Evolutionary conservation across 2,797 vertebrate genomes (phyloP).

Genomic region (Propithecus deckenii): DNA sequence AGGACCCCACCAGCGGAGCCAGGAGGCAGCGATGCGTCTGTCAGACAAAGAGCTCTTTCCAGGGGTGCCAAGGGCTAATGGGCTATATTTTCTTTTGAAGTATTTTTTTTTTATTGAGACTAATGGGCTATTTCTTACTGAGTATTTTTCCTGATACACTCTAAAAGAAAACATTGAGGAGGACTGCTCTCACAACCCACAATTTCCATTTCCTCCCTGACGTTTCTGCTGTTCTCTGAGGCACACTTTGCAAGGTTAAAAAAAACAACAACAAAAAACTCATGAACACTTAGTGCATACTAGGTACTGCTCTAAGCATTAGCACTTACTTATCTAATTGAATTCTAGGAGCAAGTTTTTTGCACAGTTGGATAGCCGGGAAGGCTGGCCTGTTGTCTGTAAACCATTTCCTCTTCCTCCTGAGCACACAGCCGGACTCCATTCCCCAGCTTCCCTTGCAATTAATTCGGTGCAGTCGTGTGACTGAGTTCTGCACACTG

Average conservation of each 20-base stretch:
- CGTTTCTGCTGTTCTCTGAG: not conserved
- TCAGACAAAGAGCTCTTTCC: constrained; percentile 7
- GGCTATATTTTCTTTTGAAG: constrained; percentile 36
- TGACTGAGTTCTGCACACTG: not conserved
- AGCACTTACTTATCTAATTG: not conserved
- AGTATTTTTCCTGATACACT: constrained; percentile 24
- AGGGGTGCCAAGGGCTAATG: constrained; percentile 5
- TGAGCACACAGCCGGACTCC: not conserved
- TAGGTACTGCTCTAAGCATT: not conserved
- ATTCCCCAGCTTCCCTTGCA: constrained; percentile 29
- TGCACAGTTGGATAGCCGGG: not conserved
- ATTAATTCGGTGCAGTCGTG: not conserved
- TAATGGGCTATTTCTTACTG: constrained; percentile 60
- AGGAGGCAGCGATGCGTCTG: not conserved
- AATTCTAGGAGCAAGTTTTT: not conserved
- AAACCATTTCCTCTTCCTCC: not conserved
- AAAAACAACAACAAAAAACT: not conserved
- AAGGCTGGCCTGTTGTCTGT: not conserved
- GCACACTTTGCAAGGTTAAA: not conserved
- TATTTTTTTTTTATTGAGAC: constrained; percentile 21
- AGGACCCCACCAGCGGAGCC: not conserved
- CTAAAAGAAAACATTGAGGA: constrained; percentile 32
- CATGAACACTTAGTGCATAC: not conserved
- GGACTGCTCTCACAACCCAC: constrained; percentile 6
- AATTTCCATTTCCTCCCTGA: constrained; percentile 54